Percentiles rank a stretch among this genome's conserved stretches.
phyloP scores from a whole-genome alignment of 2,797 vertebrate genomes.

The Lepilemur ruficaudatus region DNA sequence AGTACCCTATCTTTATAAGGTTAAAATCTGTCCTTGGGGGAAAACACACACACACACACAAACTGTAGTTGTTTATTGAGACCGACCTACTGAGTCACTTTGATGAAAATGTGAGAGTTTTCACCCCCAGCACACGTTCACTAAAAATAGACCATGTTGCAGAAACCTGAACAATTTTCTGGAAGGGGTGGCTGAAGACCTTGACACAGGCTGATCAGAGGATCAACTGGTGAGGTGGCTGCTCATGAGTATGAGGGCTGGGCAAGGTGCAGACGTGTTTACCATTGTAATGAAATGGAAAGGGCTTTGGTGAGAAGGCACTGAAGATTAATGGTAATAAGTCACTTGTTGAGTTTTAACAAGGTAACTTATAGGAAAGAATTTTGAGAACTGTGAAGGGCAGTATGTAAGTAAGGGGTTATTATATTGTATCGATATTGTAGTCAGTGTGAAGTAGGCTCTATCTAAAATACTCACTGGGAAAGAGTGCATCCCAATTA shows the following conservation, averaged over 20 bases:
- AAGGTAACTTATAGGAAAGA: background rate
- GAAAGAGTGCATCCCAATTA: background rate
- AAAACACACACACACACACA: background rate
- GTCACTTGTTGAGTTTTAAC: background rate
- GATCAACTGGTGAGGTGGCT: background rate
- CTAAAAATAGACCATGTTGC: background rate
- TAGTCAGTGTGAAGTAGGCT: background rate
- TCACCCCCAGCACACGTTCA: background rate
- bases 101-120: constrained; percentile 4
- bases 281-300: background rate
- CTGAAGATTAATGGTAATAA: background rate
- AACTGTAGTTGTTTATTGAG: constrained; percentile 12
- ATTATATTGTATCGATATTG: background rate
- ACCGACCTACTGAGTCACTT: background rate
- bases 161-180: constrained; percentile 12
- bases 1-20: background rate
- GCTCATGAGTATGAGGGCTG: background rate
- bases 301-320: background rate
- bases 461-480: background rate
- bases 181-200: constrained; percentile 1
- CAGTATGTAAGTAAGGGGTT: background rate
- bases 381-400: background rate
- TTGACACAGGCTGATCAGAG: background rate
- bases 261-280: background rate
- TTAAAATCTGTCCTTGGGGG: background rate